phyloP scores from a whole-genome alignment of 2,888 invertebrate genomes.

The Pyrochroa serraticornis region DNA sequence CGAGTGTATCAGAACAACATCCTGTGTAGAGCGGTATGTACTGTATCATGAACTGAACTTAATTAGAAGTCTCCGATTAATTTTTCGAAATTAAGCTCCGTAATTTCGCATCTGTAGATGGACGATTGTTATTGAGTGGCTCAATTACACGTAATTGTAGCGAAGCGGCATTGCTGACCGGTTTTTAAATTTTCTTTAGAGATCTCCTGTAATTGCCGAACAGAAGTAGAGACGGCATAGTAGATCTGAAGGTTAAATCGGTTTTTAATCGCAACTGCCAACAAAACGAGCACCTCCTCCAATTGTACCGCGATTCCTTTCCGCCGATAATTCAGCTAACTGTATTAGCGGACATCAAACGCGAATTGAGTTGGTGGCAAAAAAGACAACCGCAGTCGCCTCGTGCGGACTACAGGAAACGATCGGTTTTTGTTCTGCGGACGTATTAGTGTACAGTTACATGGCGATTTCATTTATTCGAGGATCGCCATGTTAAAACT shows the following conservation, averaged over 20 bases:
- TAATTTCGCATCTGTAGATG: slow-evolving; percentile 30
- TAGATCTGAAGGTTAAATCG: too few species aligned
- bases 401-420: slow-evolving; percentile 22
- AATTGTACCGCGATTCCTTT: too few species aligned
- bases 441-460: slow-evolving; percentile 21
- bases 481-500: slow-evolving; percentile 38
- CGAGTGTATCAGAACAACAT: slow-evolving; percentile 19
- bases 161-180: neutral
- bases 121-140: slow-evolving; percentile 33
- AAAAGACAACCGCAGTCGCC: slow-evolving; percentile 11
- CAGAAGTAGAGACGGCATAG: too few species aligned
- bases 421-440: slow-evolving; percentile 14
- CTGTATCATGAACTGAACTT: slow-evolving; percentile 11
- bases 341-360: slow-evolving; percentile 13
- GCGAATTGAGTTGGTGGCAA: slow-evolving; percentile 8
- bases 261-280: too few species aligned
- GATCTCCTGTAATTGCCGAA: too few species aligned
- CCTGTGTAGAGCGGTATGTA: slow-evolving; percentile 13
- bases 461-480: slow-evolving; percentile 37
- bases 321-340: too few species aligned
- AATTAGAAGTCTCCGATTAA: slow-evolving; percentile 25
- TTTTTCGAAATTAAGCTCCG: slow-evolving; percentile 29
- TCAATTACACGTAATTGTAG: slow-evolving; percentile 33
- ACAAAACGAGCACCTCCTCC: too few species aligned
- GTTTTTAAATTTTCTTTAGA: too few species aligned